phyloP scores from a whole-genome alignment of 2,888 invertebrate genomes.

The Agonopterix subpropinquella region DNA sequence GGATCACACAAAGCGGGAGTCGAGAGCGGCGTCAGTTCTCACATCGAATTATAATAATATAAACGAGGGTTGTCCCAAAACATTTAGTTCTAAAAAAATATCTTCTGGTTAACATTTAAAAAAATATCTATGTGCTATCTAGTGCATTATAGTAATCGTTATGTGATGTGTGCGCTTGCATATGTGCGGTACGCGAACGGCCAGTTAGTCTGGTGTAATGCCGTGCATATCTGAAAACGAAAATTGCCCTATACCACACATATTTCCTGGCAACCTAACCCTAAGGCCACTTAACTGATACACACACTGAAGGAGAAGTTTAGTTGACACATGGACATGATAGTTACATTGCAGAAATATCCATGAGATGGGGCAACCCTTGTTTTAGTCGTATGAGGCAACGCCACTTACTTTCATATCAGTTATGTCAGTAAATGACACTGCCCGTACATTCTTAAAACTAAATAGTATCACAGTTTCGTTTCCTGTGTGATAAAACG shows the following conservation, averaged over 20 bases:
- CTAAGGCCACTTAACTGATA: constrained; percentile 49
- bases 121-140: constrained; percentile 73
- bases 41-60: constrained; percentile 47
- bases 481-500: constrained; percentile 17
- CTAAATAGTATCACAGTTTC: constrained; percentile 38
- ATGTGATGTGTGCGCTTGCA: constrained; percentile 75
- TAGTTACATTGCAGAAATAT: constrained; percentile 70
- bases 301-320: constrained; percentile 69
- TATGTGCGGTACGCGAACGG: constrained; percentile 76
- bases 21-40: constrained; percentile 69
- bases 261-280: constrained; percentile 65
- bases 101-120: constrained; percentile 58
- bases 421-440: constrained; percentile 31
- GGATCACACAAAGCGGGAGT: constrained; percentile 56
- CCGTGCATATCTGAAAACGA: constrained; percentile 76
- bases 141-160: constrained; percentile 69
- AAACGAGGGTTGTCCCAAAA: constrained; percentile 77
- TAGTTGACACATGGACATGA: constrained; percentile 71
- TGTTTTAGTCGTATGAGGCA: constrained; percentile 58
- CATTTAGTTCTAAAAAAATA: constrained; percentile 57
- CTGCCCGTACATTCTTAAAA: constrained; percentile 45
- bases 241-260: constrained; percentile 76
- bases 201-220: constrained; percentile 76
- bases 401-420: constrained; percentile 34
- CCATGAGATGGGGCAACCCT: constrained; percentile 76